phyloP scores from a whole-genome alignment of 2,888 invertebrate genomes.

The Syritta pipiens region DNA sequence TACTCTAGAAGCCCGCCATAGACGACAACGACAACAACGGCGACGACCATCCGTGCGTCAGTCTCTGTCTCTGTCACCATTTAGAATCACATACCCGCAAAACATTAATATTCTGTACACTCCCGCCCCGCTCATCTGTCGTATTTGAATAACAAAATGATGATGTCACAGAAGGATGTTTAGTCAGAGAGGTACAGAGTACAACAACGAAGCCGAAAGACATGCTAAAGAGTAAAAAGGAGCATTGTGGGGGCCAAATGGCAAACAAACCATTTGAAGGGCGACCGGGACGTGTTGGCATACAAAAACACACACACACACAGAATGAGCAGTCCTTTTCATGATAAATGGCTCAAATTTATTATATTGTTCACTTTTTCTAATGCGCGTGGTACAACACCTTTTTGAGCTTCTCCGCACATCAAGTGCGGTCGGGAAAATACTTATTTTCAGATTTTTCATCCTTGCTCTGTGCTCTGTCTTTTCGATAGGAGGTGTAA shows the following conservation, averaged over 20 bases:
- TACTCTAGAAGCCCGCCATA: too few relatives aligned
- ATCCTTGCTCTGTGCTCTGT: slow-evolving; percentile 3
- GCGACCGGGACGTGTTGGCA: slow-evolving; percentile 48
- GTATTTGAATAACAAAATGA: slow-evolving; percentile 68
- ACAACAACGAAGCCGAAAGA: background rate
- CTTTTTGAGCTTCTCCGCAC: slow-evolving; percentile 3
- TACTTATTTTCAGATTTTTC: slow-evolving; percentile 58
- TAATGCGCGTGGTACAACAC: slow-evolving; percentile 25
- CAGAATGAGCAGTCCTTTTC: slow-evolving; percentile 54
- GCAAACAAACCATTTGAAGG: slow-evolving; percentile 51
- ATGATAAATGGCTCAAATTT: slow-evolving; percentile 68
- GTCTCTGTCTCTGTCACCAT: too few relatives aligned
- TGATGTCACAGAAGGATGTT: slow-evolving; percentile 65
- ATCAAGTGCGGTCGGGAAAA: slow-evolving; percentile 38
- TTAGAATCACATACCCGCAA: slow-evolving; percentile 43
- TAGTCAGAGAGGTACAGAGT: slow-evolving; percentile 12
- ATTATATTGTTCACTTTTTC: slow-evolving; percentile 66
- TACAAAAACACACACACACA: slow-evolving; percentile 8
- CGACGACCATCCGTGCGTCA: too few relatives aligned
- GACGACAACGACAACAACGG: too few relatives aligned
- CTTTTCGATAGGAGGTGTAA: background rate
- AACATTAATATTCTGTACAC: slow-evolving; percentile 59
- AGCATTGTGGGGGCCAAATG: slow-evolving; percentile 19
- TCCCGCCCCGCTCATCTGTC: background rate
- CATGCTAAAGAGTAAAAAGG: background rate